These are phyloP conservation scores for Brachionus calyciflorus DNA, from an alignment of 1,140 invertebrate species.

Conservation along the genomic window DNA sequence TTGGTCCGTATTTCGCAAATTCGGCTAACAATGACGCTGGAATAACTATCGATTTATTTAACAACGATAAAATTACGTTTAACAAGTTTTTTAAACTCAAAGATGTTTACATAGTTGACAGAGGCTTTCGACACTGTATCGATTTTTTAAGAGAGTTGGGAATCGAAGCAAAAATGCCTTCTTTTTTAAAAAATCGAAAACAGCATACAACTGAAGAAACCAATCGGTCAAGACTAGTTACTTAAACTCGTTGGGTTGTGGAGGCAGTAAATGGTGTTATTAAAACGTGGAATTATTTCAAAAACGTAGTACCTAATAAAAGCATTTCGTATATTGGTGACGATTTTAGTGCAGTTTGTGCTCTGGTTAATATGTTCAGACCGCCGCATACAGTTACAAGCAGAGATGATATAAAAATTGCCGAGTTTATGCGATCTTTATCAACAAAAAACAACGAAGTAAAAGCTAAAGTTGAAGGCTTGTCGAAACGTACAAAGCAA, in stretches of 20 bases:
- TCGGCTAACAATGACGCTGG: too few relatives aligned
- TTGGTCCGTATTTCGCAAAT: too few relatives aligned
- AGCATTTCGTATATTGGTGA: conserved; percentile 27
- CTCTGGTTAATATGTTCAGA: conserved; percentile 48
- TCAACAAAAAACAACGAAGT: too few relatives aligned
- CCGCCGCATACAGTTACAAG: not conserved
- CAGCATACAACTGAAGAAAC: conserved; percentile 54
- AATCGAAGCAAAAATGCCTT: not conserved
- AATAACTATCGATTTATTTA: too few relatives aligned
- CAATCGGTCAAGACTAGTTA: conserved; percentile 54
- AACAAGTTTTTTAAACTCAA: too few relatives aligned
- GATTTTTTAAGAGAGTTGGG: not conserved
- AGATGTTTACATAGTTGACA: too few relatives aligned
- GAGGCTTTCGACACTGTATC: not conserved
- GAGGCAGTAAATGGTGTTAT: conserved; percentile 54
- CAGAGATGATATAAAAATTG: too few relatives aligned
- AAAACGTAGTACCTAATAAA: conserved; percentile 12
- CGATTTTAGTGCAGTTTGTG: not conserved
- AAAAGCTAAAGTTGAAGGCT: too few relatives aligned
- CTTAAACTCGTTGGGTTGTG: conserved; percentile 56
- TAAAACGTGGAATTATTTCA: conserved; percentile 53
- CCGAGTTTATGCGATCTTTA: too few relatives aligned
- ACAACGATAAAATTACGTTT: too few relatives aligned
- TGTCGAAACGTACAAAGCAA: too few relatives aligned
- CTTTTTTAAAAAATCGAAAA: conserved; percentile 50